A percentile compares a stretch with the other conserved stretches of the same genome.
Evolutionary conservation across 2,797 vertebrate genomes (phyloP).

Genomic region (Lagorchestes hirsutus): DNA sequence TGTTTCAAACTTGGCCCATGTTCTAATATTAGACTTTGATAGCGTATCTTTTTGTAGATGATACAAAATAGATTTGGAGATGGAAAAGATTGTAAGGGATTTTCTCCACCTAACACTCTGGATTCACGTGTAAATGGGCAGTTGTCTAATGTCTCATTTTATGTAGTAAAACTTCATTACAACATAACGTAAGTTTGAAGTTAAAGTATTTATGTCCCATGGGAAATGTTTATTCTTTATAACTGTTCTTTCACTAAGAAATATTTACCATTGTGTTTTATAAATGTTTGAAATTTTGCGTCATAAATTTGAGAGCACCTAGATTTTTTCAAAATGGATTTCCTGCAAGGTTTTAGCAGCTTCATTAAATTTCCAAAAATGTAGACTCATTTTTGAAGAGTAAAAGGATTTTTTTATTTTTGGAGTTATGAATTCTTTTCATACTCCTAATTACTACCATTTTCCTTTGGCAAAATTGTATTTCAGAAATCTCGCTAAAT

Average conservation of each 20-base stretch:
- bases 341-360: neutral
- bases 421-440: neutral
- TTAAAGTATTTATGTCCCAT: neutral
- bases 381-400: neutral
- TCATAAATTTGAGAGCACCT: neutral
- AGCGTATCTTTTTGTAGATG: neutral
- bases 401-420: neutral
- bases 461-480: neutral
- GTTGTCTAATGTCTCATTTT: neutral
- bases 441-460: neutral
- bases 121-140: neutral
- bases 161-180: constrained; percentile 2
- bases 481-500: neutral
- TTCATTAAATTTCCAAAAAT: neutral
- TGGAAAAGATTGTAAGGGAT: neutral
- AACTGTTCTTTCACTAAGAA: neutral
- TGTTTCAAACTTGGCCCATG: constrained; percentile 52
- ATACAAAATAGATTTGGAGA: constrained; percentile 30
- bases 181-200: neutral
- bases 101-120: neutral
- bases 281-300: neutral
- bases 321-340: neutral
- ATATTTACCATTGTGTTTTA: neutral
- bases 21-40: neutral
- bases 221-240: neutral